Conservation (phyloP, 2,888 invertebrate species). For the Dendrolimus houi region DNA sequence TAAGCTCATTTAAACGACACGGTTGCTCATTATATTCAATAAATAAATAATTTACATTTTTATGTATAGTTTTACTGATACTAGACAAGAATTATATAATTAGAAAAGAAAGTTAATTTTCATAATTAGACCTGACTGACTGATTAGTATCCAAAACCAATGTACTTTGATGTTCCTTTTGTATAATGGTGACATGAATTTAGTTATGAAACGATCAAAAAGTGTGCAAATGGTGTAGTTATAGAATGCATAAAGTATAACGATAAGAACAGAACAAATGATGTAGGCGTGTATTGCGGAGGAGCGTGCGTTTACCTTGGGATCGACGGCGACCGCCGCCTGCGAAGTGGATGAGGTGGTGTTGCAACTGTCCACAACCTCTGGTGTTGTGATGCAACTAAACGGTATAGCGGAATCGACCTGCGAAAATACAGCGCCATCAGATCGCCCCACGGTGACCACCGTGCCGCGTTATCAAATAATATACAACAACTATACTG, state of each 20-base stretch:
- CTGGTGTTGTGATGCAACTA: slow-evolving; percentile 71
- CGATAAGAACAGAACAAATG: slow-evolving; percentile 1
- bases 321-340: slow-evolving; percentile 47
- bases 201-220: slow-evolving; percentile 12
- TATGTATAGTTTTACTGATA: no score
- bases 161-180: no score
- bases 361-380: slow-evolving; percentile 66
- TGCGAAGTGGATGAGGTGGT: slow-evolving; percentile 52
- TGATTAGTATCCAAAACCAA: no score
- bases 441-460: slow-evolving; percentile 7
- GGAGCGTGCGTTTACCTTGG: slow-evolving; percentile 41
- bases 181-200: background rate
- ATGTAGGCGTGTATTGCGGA: slow-evolving; percentile 5
- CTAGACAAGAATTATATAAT: no score
- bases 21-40: no score
- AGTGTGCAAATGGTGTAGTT: slow-evolving; percentile 28
- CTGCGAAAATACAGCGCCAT: slow-evolving; percentile 38
- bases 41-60: no score
- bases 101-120: no score
- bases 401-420: slow-evolving; percentile 69
- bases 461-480: background rate
- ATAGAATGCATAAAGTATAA: slow-evolving; percentile 2
- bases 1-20: background rate
- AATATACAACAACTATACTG: slow-evolving; percentile 13
- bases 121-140: no score